phyloP scores from a whole-genome alignment of 2,797 vertebrate species.

The Clamator glandarius region DNA sequence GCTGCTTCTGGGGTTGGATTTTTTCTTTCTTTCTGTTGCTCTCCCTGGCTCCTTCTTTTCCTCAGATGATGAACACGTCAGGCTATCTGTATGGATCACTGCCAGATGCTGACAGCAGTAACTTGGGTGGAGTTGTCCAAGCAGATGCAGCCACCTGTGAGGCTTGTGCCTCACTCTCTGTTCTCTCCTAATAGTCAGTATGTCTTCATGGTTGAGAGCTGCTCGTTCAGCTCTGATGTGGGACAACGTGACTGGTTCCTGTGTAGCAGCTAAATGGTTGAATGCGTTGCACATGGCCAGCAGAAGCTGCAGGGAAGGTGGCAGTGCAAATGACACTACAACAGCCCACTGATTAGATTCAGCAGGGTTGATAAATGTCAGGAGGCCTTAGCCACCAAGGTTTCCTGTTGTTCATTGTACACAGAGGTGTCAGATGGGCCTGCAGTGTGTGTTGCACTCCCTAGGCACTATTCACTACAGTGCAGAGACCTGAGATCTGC shows the following conservation, averaged over 20 bases:
- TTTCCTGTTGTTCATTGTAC: neutral
- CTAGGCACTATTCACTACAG: neutral
- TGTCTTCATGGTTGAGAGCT: neutral
- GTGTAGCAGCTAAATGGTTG: rapidly evolving
- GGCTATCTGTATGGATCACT: neutral
- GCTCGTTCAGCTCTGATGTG: neutral
- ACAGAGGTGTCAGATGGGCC: neutral
- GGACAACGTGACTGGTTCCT: neutral
- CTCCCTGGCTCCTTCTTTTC: neutral
- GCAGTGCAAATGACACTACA: neutral
- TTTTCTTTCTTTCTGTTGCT: neutral
- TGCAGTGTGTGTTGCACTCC: neutral
- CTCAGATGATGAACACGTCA: neutral
- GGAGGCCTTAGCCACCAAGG: neutral
- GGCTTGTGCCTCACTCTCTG: neutral
- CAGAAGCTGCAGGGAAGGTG: neutral
- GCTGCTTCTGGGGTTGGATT: neutral
- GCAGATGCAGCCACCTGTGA: neutral
- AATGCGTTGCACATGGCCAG: neutral
- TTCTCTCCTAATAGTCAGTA: neutral
- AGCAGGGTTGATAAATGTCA: neutral
- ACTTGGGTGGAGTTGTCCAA: neutral
- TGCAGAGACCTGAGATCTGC: neutral
- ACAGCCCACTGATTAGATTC: neutral
- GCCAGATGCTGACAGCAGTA: neutral